Evolutionary conservation across 30 jellyfish, hydroid and myxozoan genomes (phyloP).

Genomic region (Aurelia coerulea): DNA sequence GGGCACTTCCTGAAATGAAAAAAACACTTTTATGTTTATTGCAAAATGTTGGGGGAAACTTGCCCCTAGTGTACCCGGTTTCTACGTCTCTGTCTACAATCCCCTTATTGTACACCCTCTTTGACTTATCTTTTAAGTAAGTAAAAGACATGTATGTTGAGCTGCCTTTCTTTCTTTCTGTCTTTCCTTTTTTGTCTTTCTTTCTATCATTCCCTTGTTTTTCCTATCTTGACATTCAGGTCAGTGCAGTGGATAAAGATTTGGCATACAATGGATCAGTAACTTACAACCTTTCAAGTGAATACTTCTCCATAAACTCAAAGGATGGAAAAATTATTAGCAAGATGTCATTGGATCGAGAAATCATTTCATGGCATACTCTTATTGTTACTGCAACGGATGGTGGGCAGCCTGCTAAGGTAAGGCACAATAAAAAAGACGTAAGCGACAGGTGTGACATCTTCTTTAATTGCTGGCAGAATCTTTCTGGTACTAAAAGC

Average conservation of each 20-base stretch:
- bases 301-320: slow-evolving; percentile 34
- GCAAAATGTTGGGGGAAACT: too few species aligned
- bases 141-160: background rate
- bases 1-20: too few species aligned
- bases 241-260: slow-evolving; percentile 57
- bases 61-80: too few species aligned
- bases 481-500: too few species aligned
- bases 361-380: slow-evolving; percentile 36
- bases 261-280: slow-evolving; percentile 41
- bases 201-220: background rate
- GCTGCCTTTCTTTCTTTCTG: too few species aligned
- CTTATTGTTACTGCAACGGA: slow-evolving; percentile 57
- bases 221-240: slow-evolving; percentile 18
- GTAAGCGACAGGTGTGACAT: too few species aligned
- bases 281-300: slow-evolving; percentile 35
- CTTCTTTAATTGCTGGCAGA: too few species aligned
- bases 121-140: too few species aligned
- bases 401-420: slow-evolving; percentile 66
- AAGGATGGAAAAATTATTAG: slow-evolving; percentile 37
- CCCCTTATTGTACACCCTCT: too few species aligned
- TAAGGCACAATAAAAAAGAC: background rate
- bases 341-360: slow-evolving; percentile 42
- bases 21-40: too few species aligned
- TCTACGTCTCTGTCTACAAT: too few species aligned
- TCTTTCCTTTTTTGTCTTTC: too few species aligned